Evolutionary conservation across 2,113 vertebrate genomes (phyloP).

Genomic region (Columbina picui): DNA sequence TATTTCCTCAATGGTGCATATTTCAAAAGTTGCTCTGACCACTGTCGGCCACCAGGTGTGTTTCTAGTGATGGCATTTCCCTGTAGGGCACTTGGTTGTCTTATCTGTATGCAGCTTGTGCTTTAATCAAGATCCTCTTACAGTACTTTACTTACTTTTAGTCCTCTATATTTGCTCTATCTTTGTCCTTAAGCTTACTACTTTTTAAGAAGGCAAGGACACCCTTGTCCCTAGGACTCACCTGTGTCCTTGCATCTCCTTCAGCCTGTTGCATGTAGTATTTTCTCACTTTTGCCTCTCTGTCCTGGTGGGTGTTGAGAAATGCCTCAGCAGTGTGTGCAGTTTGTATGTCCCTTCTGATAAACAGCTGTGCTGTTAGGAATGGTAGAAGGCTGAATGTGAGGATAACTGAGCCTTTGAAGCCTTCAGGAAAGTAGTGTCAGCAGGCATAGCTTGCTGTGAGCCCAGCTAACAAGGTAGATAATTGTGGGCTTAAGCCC

Average conservation of each 20-base stretch:
- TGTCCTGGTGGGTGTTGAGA: background rate
- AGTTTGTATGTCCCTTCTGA: background rate
- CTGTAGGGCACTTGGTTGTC: background rate
- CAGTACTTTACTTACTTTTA: background rate
- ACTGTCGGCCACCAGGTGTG: background rate
- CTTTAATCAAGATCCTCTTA: constrained; percentile 17
- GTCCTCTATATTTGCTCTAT: background rate
- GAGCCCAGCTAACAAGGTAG: background rate
- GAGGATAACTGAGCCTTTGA: background rate
- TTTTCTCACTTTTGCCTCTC: background rate
- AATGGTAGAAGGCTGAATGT: background rate
- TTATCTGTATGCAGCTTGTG: background rate
- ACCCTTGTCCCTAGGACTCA: background rate
- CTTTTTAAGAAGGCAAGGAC: background rate
- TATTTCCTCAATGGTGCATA: background rate
- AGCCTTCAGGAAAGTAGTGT: background rate
- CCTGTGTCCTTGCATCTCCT: background rate
- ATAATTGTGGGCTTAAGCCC: background rate
- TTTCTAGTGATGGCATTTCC: background rate
- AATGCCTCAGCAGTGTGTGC: background rate
- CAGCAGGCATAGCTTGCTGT: background rate
- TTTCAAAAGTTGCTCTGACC: background rate
- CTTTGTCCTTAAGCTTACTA: constrained; percentile 15
- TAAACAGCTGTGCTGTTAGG: background rate
- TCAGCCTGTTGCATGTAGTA: background rate